These are phyloP conservation scores for Pristionchus mayeri DNA, from an alignment of 2,888 invertebrate species.

Conservation along the genomic window DNA sequence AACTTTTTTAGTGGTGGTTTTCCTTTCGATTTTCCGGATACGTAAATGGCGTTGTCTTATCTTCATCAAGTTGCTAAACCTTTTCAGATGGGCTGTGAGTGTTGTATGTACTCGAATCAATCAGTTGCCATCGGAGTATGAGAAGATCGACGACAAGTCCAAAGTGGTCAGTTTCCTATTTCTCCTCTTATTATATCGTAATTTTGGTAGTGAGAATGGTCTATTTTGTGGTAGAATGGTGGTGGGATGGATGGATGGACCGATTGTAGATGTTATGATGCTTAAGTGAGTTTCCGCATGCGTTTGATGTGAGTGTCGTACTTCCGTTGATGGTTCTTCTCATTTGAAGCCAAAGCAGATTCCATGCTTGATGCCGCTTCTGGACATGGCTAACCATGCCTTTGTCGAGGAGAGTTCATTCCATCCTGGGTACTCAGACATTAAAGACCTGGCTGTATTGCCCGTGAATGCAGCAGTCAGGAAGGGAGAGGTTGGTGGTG, in stretches of 20 bases:
- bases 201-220: not conserved
- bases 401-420: not conserved
- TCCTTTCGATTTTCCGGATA: too few species aligned
- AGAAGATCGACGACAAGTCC: slow-evolving; percentile 28
- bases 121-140: slow-evolving; percentile 46
- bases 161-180: slow-evolving; percentile 27
- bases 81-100: slow-evolving; percentile 46
- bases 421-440: slow-evolving; percentile 28
- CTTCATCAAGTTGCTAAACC: not conserved
- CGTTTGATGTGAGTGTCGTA: slow-evolving; percentile 34
- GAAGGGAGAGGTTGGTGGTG: slow-evolving; percentile 25
- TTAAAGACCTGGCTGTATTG: slow-evolving; percentile 27
- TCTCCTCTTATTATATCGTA: not conserved
- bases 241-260: too few species aligned
- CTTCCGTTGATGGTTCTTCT: slow-evolving; percentile 12
- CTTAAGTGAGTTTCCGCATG: slow-evolving; percentile 5
- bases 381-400: slow-evolving; percentile 47
- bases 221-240: not conserved
- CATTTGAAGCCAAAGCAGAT: slow-evolving; percentile 47
- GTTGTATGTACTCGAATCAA: slow-evolving; percentile 47
- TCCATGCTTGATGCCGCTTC: slow-evolving; percentile 46
- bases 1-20: not conserved
- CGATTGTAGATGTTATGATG: not conserved
- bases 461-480: slow-evolving; percentile 32
- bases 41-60: not conserved